Base-by-base conservation (phyloP, 1,140 invertebrate species). In the Drosophila tsacasi region DNA sequence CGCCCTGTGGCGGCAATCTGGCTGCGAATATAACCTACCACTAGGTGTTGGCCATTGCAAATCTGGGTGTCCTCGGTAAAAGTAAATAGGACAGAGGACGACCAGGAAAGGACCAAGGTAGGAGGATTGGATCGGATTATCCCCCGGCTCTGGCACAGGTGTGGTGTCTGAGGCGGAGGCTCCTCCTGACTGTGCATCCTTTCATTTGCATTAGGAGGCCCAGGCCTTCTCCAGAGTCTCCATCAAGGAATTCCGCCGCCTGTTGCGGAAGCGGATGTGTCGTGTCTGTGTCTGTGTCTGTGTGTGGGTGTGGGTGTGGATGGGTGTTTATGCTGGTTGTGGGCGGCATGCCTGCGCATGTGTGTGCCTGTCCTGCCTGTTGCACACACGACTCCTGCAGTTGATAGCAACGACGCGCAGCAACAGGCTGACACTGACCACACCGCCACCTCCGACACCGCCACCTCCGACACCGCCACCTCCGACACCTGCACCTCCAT, bases 221-320 rank as follows among this genome's bases (percentile, higher is more conserved):
- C 25, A 17, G 10, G n/a, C n/a, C 21, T 39, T 19, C 27, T 8
- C 27, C 30, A 49, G 40, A 35, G 49, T 55, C 57, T n/a, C 35
- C 30, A 42, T 44, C 12, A 64, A 65, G 57, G 42, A 79, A 61
- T 67, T 54, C 54, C 68, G 83, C 54, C 68, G 83, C 69, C 80
- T 87, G 73, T 80, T 80, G 68, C 79, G 83, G 76, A 76, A 87
- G 50, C 79, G 83, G 76, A 79, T 76, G 71, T 82, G 83, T 87
- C 76, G 76, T 55, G 40, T 47, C 62, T 35, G 54, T 15, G 54
- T 40, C 9, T 3, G 23, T 21, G 37, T 3, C 7, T 32, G 9
- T 13, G 39, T 25, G 15, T n/a, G n/a, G 3, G 19, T 25, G 37
- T 2, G 37, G 35, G 21, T 32, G 44, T 35, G 27, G 30, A n/a